These are phyloP conservation scores for Diachasmimorpha longicaudata DNA, from an alignment of 1,140 invertebrate species.

Conservation along the genomic window DNA sequence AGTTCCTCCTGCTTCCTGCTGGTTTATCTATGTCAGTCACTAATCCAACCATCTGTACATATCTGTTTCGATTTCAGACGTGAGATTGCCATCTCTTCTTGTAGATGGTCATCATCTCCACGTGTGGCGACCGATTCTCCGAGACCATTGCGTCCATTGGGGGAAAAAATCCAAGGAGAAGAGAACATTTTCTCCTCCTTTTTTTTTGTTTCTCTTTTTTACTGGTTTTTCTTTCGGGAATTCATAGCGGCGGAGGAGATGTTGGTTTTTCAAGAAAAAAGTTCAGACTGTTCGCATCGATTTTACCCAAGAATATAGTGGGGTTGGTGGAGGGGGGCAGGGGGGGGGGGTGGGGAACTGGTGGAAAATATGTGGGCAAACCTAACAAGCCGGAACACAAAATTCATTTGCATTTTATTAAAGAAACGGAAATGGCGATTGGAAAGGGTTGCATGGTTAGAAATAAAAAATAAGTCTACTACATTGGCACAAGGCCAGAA, in stretches of 20 bases:
- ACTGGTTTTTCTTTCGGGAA: too few species aligned
- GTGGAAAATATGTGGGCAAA: background rate
- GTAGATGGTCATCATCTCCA: background rate
- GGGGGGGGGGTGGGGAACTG: background rate
- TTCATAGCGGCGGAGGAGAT: too few species aligned
- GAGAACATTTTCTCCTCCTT: too few species aligned
- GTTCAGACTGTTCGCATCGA: background rate
- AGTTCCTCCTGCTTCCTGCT: background rate
- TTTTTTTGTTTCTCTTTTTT: too few species aligned
- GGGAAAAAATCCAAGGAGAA: too few species aligned
- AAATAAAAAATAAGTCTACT: background rate
- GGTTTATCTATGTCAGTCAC: background rate
- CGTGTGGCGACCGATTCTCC: background rate
- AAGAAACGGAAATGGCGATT: conserved; percentile 4
- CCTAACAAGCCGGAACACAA: conserved; percentile 7
- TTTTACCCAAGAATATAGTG: background rate
- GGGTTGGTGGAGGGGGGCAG: too few species aligned
- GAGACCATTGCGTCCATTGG: background rate
- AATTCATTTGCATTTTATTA: conserved; percentile 23
- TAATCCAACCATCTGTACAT: background rate
- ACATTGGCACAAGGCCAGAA: conserved; percentile 8
- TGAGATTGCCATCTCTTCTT: background rate
- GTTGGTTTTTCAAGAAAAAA: too few species aligned
- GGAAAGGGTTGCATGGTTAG: background rate
- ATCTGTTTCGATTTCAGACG: background rate